Evolutionary conservation across 2,888 invertebrate genomes (phyloP), one percentile per base, ranked within the genome.

Genomic region (Pristionchus fissidentatus): DNA sequence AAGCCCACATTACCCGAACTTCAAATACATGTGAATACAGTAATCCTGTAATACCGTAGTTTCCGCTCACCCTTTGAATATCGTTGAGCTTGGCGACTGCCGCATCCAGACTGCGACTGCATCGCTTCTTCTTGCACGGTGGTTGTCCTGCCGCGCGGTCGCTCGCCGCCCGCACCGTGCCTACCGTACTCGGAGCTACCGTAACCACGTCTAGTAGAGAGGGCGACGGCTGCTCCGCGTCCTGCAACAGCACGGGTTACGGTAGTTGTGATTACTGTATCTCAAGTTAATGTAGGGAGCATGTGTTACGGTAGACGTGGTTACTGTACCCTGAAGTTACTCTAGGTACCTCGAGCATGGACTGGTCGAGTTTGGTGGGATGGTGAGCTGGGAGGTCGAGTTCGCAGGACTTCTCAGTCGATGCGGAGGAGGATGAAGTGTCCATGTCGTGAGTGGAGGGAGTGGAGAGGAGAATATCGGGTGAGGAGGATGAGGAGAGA

Each of bases 31-130:
- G 19, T 49, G 10, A 49, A 15, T 4, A 15, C 38, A 15, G 43
- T n/a, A 8, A 75, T n/a, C 38, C 4, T 41, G 41, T 19, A 4
- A 13, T 46, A 46, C 46, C 46, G 46, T 46, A 10, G 15, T 46
- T 15, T 15, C 8, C 8, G 4, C 49, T 22, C 29, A 83, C 83
- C 43, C 49, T 83, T 26, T 83, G 83, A 26, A 83, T 83, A 41
- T 90, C 86, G 29, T 87, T 90, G 19, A 90, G 85, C 83, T 87
- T 87, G 35, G 87, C 84, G n/a, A 90, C 88, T 13, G 90, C 87
- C n/a, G 83, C 87, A 75, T 89, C 89, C 7, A 89, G 83, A 38
- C 89, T 86, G 32, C 87, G 84, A 19, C 62, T 77, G 55, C 32
- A 66, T 10, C 84, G 35, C n/a, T 73, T 77, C 43, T 32, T 19